phyloP scores from a whole-genome alignment of 2,888 invertebrate genomes.

The Deroplatys truncata region DNA sequence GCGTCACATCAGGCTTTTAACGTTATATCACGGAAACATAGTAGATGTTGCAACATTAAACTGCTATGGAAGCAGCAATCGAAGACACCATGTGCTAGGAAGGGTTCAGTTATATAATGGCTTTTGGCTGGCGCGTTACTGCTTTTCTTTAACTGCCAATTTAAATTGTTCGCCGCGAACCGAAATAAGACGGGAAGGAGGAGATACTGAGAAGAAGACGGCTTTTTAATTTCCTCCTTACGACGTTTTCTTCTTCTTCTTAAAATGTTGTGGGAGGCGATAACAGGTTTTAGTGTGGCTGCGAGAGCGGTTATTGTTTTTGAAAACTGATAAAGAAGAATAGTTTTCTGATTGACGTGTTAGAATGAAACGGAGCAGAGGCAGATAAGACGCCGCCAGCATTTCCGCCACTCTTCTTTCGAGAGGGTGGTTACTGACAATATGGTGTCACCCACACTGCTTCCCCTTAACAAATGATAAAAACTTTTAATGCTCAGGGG shows the following conservation, averaged over 20 bases:
- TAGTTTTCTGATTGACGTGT: slow-evolving; percentile 5
- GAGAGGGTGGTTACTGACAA: neutral
- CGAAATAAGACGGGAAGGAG: too few species aligned
- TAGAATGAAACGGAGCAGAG: neutral
- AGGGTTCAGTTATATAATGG: neutral
- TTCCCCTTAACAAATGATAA: neutral
- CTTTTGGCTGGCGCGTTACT: neutral
- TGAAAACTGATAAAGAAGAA: neutral
- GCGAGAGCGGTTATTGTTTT: slow-evolving; percentile 20
- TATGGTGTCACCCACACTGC: neutral
- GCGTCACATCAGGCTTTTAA: too few species aligned
- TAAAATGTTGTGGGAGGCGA: slow-evolving; percentile 1
- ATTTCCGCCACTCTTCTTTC: neutral
- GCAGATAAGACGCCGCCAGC: neutral
- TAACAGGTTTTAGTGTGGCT: slow-evolving; percentile 18
- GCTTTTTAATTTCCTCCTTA: slow-evolving; percentile 25
- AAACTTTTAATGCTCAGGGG: neutral
- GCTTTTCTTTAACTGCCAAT: slow-evolving; percentile 13
- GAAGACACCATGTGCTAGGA: neutral
- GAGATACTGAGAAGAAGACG: neutral
- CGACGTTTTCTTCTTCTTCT: slow-evolving; percentile 1
- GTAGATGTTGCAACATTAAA: too few species aligned
- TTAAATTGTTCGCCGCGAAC: neutral
- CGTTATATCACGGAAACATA: too few species aligned
- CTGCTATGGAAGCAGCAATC: too few species aligned